Base-by-base conservation (phyloP, 2,113 vertebrate genomes). In the Otocyon megalotis region DNA sequence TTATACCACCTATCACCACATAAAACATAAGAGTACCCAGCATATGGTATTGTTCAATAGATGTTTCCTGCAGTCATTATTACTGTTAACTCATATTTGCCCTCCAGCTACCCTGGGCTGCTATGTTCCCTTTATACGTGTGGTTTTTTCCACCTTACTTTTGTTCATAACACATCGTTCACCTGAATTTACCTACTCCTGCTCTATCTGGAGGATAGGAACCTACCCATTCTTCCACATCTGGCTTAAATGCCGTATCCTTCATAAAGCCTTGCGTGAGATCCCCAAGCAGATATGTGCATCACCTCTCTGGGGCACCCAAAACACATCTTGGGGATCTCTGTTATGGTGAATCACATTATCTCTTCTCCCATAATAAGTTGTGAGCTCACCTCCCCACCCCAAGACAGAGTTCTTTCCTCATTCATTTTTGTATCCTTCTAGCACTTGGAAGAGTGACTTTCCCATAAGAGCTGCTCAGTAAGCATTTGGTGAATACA, bases 401-500 rank as follows among this genome's bases (percentile, higher is more conserved):
- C n/a, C 53, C 72, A 72, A 90, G 54, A 74, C 17, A 85, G 32
- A 93, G 14, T 50, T 83, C 63, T 72, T 89, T 62, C 35, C 80
- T 89, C 81, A 17, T 96, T 92, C 69, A 76, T 96, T 80, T 89
- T 58, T 93, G 35, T 74, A 43, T 88, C 80, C 86, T 80, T 90
- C 74, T 43, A 87, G 83, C 67, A 86, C 35, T 83, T 96, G 80
- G 16, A 80, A 90, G 37, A 89, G 67, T 93, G 90, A 94, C 28
- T 69, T 81, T 80, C 81, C 93, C 32, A 56, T 67, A 88, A 94
- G 76, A 72, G 54, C 58, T 63, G 12, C 62, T 91, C 32, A 17
- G 62, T 90, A 90, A 76, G 24, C 58, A 93, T 92, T 85, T 96
- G 97, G 90, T 93, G 67, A 91, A 94, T 95, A n/a, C 30, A 83